Evolutionary conservation across 2,113 vertebrate species (phyloP).

Genomic region (Gulo gulo): DNA sequence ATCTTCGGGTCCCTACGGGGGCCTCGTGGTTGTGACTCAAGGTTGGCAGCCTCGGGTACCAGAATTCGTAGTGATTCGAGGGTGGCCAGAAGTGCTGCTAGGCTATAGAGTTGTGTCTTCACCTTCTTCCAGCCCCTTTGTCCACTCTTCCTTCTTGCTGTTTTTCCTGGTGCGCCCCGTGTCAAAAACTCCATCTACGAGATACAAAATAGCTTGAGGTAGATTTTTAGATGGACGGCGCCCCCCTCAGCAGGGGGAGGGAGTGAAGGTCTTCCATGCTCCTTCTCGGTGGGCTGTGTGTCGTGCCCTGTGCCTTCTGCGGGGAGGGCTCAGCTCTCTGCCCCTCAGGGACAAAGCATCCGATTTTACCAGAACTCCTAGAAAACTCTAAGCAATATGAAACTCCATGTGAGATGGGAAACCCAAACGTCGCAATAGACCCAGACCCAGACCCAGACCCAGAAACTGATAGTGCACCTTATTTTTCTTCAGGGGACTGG

Average conservation of each 20-base stretch:
- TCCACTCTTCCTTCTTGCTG: neutral
- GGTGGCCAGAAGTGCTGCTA: accelerated
- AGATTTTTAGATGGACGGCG: neutral
- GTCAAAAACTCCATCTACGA: neutral
- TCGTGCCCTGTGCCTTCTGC: accelerated
- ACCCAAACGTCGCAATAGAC: accelerated
- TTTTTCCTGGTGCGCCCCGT: neutral
- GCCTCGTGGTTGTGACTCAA: neutral
- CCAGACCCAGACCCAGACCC: neutral
- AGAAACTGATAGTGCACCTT: accelerated
- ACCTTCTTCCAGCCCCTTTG: neutral
- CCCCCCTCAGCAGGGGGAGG: neutral
- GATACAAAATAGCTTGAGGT: neutral
- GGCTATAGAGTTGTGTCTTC: neutral
- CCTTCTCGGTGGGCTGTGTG: neutral
- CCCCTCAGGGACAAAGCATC: neutral
- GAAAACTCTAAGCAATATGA: neutral
- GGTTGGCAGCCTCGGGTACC: neutral
- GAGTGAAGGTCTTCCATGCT: accelerated
- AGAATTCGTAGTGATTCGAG: neutral
- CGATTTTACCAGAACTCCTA: neutral
- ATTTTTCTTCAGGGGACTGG: neutral
- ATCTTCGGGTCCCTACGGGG: accelerated
- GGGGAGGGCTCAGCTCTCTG: neutral
- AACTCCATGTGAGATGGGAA: neutral